Base-by-base conservation (phyloP, 2,113 vertebrate species). In the Microtus ochrogaster region DNA sequence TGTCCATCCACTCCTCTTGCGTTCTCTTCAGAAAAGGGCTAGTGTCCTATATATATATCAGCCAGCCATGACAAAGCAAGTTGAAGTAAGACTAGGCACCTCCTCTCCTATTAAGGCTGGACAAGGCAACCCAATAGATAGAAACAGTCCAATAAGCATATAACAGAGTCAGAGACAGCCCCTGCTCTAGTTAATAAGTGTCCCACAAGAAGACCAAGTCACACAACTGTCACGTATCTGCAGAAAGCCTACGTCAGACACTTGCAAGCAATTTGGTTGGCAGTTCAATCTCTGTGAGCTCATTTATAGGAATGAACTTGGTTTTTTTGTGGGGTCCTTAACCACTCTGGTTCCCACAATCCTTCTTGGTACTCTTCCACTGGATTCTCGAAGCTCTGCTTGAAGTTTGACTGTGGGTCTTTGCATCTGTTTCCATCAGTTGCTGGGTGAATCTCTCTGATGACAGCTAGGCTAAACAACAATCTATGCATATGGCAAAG, bases 311-410 rank as follows among this genome's bases (percentile, higher is more conserved):
- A 58, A 58, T 58, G 55, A 58, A 58, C 17, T 19, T 17, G 21
- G 65, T 33, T 68, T 33, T 33, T 30, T 68, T 68, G 11, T 68
- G 28, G 65, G 17, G 7, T 72, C 30, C 36, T 72, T 72, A 36
- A 17, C 14, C 68, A 70, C 33, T 36, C 68, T 70, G 33, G 17
- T 7, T n/a, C 7, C 17, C 7, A 72, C 16, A 19, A 3, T n/a
- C 68, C 14, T 22, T 36, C 70, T n/a, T n/a, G 7, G 7, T 2
- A 8, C 3, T n/a, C 13, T 4, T n/a, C 14, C 16, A 7, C 16
- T 72, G 7, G 36, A n/a, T 21, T 72, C 36, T 72, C 36, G 6
- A 17, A 72, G 17, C 0, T 72, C 36, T 72, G 70, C 36, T 17
- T 72, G 39, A 72, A 21, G 7, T 72, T 72, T 72, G 17, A 17